Conservation (phyloP, 2,797 vertebrate genomes). For the Lycodopsis pacificus region DNA sequence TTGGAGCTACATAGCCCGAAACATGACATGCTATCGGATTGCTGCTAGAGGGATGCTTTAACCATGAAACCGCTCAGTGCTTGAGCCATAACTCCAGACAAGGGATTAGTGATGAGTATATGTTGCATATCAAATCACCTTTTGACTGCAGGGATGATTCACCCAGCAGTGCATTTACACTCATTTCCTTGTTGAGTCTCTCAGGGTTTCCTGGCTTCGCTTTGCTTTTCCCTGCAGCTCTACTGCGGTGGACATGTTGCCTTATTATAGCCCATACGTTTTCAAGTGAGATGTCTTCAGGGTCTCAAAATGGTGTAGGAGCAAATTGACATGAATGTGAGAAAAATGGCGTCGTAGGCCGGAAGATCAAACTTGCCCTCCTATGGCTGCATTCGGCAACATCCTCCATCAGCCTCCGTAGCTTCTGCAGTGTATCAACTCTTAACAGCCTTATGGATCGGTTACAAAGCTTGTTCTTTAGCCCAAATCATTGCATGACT, state of each 20-base stretch:
- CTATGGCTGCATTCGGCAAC: neutral
- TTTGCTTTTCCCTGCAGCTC: conserved; percentile 16
- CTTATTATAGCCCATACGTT: neutral
- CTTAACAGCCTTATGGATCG: neutral
- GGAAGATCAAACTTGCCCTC: conserved; percentile 17
- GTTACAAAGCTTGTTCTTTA: neutral
- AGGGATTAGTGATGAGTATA: conserved; percentile 62
- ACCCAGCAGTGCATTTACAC: conserved; percentile 30
- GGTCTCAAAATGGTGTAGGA: conserved; percentile 23
- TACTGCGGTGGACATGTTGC: conserved; percentile 33
- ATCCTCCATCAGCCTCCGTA: neutral
- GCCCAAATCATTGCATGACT: neutral
- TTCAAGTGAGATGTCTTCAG: neutral
- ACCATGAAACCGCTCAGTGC: conserved; percentile 52
- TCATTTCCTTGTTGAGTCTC: conserved; percentile 25
- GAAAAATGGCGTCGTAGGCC: neutral
- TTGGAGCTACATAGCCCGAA: conserved; percentile 41
- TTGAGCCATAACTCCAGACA: conserved; percentile 48
- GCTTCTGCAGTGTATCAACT: neutral
- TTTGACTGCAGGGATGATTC: conserved; percentile 52
- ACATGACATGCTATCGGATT: conserved; percentile 53
- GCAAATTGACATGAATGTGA: neutral
- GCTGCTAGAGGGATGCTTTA: conserved; percentile 60
- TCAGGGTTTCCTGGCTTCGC: neutral
- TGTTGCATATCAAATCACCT: conserved; percentile 69